Evolutionary conservation across 2,113 vertebrate species (phyloP).

Genomic region (Rhea americana): DNA sequence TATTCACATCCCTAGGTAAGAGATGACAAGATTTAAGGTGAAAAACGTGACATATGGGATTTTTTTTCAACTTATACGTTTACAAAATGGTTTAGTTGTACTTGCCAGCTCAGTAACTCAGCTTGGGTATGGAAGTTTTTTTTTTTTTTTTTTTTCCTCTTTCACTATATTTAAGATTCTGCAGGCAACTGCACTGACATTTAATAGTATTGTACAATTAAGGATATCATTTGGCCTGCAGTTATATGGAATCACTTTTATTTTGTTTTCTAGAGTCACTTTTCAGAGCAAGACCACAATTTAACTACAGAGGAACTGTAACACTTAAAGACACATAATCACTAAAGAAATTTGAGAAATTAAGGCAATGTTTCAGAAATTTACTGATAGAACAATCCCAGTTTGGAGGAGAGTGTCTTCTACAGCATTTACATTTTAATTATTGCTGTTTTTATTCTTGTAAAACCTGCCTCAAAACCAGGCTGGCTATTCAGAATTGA

Average conservation of each 20-base stretch:
- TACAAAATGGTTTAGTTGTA: background rate
- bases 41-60: background rate
- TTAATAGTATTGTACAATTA: accelerated
- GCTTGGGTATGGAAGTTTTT: accelerated
- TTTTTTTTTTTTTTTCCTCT: background rate
- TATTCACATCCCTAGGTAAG: background rate
- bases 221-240: background rate
- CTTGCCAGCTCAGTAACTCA: background rate
- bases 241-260: background rate
- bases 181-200: background rate
- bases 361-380: background rate
- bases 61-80: background rate
- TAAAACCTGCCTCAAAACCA: background rate
- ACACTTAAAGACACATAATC: background rate
- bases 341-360: background rate
- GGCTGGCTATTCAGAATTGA: background rate
- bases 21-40: background rate
- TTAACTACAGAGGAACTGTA: background rate
- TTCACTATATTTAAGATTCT: background rate
- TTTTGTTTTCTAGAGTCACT: background rate
- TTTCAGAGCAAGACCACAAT: background rate
- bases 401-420: background rate
- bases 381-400: background rate
- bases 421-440: background rate
- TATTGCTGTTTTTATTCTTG: background rate